phyloP scores from a whole-genome alignment of 2,797 vertebrate genomes.

The Meriones psammophilus region DNA sequence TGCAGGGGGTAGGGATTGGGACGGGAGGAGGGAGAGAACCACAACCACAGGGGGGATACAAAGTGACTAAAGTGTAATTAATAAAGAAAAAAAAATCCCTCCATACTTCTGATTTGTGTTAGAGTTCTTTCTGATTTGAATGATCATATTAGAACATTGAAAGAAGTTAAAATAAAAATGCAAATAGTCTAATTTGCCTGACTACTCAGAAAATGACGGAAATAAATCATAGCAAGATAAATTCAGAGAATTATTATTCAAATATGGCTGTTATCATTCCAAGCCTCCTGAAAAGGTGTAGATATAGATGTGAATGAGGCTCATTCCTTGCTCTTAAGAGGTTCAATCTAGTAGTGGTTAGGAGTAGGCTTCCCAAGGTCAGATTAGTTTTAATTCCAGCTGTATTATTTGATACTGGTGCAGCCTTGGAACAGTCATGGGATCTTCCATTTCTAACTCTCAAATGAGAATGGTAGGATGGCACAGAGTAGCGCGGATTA shows the following conservation, averaged over 20 bases:
- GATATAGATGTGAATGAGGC: not conserved
- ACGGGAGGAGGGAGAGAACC: too few species aligned
- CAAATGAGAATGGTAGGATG: not conserved
- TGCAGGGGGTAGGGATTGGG: too few species aligned
- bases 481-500: not conserved
- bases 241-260: not conserved
- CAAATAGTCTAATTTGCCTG: slow-evolving; percentile 36
- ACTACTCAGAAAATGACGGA: slow-evolving; percentile 9
- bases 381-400: not conserved
- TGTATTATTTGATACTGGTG: not conserved
- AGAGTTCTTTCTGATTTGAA: not conserved
- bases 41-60: too few species aligned
- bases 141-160: slow-evolving; percentile 22
- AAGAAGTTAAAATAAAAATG: slow-evolving; percentile 35
- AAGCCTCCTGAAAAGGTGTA: not conserved
- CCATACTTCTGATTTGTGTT: slow-evolving; percentile 13
- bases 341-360: not conserved
- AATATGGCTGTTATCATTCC: not conserved
- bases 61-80: too few species aligned
- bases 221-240: slow-evolving; percentile 33
- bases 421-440: not conserved
- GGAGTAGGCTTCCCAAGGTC: not conserved
- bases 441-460: not conserved
- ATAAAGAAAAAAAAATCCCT: not conserved
- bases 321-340: not conserved